A percentile compares a stretch with the other conserved stretches of the same genome.
Evolutionary conservation across 2,113 vertebrate species (phyloP).

Genomic region (Pica pica): DNA sequence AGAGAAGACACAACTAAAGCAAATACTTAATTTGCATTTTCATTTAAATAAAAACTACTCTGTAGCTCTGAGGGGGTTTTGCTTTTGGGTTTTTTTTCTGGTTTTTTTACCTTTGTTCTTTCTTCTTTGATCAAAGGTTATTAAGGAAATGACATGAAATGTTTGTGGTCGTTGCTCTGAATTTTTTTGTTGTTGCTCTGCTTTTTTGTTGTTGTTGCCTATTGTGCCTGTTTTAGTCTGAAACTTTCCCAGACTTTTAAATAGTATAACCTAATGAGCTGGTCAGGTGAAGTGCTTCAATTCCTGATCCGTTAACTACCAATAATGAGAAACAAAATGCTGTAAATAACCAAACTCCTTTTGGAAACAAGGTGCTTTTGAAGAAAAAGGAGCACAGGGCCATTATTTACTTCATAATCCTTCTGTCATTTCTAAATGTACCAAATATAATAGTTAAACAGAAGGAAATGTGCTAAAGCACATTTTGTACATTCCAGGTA

Average conservation of each 20-base stretch:
- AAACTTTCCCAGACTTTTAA: not conserved
- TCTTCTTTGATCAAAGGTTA: not conserved
- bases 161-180: not conserved
- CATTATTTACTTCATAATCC: not conserved
- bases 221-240: not conserved
- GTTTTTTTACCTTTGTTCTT: not conserved
- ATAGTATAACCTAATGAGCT: not conserved
- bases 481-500: not conserved
- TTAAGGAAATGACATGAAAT: not conserved
- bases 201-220: not conserved
- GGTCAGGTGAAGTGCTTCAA: not conserved
- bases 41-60: not conserved
- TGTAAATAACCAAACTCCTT: not conserved
- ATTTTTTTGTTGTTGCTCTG: not conserved
- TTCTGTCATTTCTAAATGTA: not conserved
- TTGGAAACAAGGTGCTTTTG: not conserved
- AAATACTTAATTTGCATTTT: not conserved
- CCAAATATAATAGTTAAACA: not conserved
- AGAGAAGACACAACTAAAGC: not conserved
- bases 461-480: not conserved
- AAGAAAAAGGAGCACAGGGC: not conserved
- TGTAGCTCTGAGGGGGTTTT: not conserved
- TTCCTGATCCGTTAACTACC: not conserved
- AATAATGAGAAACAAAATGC: not conserved
- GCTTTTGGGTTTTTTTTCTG: not conserved